These are phyloP conservation scores for Apostichopus japonicus DNA, from an alignment of 35 echinoderm and acorn worm genomes.

Conservation along the genomic window DNA sequence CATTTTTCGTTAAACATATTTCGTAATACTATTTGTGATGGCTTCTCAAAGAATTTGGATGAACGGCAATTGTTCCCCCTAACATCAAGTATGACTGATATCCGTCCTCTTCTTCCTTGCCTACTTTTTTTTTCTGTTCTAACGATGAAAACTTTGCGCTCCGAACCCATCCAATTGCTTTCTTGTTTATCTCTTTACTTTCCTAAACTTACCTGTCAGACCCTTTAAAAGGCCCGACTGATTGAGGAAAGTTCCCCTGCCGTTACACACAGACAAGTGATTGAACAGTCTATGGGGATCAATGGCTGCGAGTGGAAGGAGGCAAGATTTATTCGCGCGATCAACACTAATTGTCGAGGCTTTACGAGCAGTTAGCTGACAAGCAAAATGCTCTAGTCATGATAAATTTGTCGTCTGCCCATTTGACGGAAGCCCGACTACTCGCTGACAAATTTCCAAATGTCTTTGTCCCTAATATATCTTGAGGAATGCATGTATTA, in stretches of 20 bases:
- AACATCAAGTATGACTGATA: no score
- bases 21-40: no score
- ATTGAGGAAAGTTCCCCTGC: constrained; percentile 28
- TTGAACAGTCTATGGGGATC: constrained; percentile 39
- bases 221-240: constrained; percentile 47
- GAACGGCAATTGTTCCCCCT: no score
- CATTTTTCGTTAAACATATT: no score
- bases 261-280: background rate
- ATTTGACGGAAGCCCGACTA: constrained; percentile 54
- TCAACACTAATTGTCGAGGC: constrained; percentile 57
- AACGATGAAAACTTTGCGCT: no score
- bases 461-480: constrained; percentile 58
- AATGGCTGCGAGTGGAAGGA: constrained; percentile 29
- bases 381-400: constrained; percentile 57
- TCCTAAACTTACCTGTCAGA: constrained; percentile 15
- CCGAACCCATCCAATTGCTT: no score
- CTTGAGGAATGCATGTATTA: constrained; percentile 25
- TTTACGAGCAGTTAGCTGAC: constrained; percentile 67
- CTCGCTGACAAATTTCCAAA: constrained; percentile 43
- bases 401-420: constrained; percentile 58
- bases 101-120: no score
- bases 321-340: constrained; percentile 50
- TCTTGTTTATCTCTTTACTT: background rate
- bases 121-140: no score
- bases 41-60: no score